These are phyloP conservation scores for Lasioglossum baleicum DNA, from an alignment of 1,140 invertebrate species.

Conservation along the genomic window DNA sequence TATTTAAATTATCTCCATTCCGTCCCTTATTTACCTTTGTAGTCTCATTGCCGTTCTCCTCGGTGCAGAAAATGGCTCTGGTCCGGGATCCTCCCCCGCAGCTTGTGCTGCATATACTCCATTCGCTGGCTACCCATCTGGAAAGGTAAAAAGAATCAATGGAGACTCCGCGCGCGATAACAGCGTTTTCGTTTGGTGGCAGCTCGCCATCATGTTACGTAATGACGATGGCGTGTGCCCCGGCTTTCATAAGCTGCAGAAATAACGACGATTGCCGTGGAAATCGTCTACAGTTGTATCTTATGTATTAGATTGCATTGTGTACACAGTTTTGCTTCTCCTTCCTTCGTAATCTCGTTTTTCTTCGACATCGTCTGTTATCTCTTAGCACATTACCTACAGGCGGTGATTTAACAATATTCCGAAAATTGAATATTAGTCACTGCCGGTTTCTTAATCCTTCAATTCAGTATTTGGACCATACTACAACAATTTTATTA, in stretches of 20 bases:
- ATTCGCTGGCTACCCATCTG: constrained; percentile 94
- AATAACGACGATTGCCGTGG: not conserved
- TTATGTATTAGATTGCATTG: not conserved
- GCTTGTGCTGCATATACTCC: constrained; percentile 90
- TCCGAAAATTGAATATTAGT: too few species aligned
- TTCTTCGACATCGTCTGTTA: too few species aligned
- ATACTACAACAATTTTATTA: too few species aligned
- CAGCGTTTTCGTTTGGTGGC: constrained; percentile 5
- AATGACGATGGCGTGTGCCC: not conserved
- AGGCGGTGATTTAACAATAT: too few species aligned
- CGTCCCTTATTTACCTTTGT: constrained; percentile 83
- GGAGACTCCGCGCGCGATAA: not conserved
- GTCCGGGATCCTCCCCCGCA: constrained; percentile 90
- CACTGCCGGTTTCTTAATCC: too few species aligned
- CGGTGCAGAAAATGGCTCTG: constrained; percentile 89
- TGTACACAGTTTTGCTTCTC: too few species aligned
- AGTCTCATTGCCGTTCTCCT: constrained; percentile 84
- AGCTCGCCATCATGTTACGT: not conserved
- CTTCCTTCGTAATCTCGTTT: too few species aligned
- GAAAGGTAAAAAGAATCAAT: constrained; percentile 49
- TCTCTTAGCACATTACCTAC: too few species aligned
- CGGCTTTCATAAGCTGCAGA: not conserved
- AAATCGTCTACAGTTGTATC: not conserved
- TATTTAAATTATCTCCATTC: constrained; percentile 29
- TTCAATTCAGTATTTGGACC: too few species aligned